Base-by-base conservation (phyloP, 2,797 vertebrate genomes). In the Melopsittacus undulatus region DNA sequence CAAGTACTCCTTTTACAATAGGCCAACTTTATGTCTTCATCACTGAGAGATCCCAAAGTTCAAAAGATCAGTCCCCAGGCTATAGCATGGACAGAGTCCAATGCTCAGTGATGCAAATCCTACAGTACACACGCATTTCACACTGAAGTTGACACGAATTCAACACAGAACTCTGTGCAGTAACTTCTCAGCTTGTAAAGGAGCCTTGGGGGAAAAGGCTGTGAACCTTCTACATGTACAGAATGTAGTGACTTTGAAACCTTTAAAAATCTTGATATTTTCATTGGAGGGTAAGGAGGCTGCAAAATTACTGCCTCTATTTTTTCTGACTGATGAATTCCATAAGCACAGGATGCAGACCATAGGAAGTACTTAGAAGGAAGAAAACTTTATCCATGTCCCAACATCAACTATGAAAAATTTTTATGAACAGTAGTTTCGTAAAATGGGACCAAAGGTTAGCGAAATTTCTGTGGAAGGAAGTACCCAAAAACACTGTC, bases 231-330 rank as follows among this genome's bases (percentile, higher is more conserved):
- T 73, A 15, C 5, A 26, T 9, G 10, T 54, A 43, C 38, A 84
- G 36, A 87, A 46, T 20, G 52, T 40, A 57, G 6, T 40, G 59
- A 56, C 8, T 73, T 87, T 57, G 11, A 75, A 83, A 73, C 3
- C 4, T 29, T 54, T 3, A 19, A 73, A 76, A 49, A 63, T 51
- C 4, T 23, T 49, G 8, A 7, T 1, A 17, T 1, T 70, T 87
- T 81, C 67, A 13, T 57, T 34, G 10, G 1, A 40, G 3, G 0
- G 3, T 16, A 81, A 78, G 16, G 6, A 4, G 3, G 0, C 7
- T 87, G 13, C 8, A 64, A 26, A 27, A 52, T 83, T 80, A 19
- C 10, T 64, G 10, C 3, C 9, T 67, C 32, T 56, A 4, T 9
- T 43, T 67, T 38, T 89, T 72, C 16, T 72, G 20, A 62, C 42